Base-by-base conservation (phyloP, 2,797 vertebrate genomes). In the Rallus crepitans region DNA sequence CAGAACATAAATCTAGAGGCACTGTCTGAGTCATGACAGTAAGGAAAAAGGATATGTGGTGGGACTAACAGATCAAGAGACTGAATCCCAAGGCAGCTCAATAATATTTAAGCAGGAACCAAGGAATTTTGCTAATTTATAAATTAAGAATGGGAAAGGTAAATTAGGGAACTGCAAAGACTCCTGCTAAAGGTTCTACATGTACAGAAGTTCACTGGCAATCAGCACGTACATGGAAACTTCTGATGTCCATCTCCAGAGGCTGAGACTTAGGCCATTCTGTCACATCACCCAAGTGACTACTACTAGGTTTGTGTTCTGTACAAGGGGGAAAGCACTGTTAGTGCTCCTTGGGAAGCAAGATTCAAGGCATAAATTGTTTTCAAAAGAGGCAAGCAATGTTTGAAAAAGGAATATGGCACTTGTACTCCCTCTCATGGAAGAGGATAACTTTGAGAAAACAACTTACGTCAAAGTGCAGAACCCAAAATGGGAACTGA, bases 401-500 rank as follows among this genome's bases (percentile, higher is more conserved):
- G 27, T 24, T 79, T 76, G 37, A 52, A 88, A 82, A 82, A 56
- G 48, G 10, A 61, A 47, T 24, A 60, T 4, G 30, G 47, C 21
- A 65, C 48, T 81, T 73, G 48, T 6, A 73, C 30, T 56, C 8
- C 17, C 11, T 55, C 31, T 64, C 61, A 87, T 1, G 20, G 88
- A 66, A 78, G 35, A 39, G 59, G 6, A 40, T 24, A 39, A 45
- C 53, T 87, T 80, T 48, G 61, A 95, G 64, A 95, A 95, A 91
- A 60, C 27, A 3, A 73, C 64, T 59, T 78, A 92, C 84, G 94
- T 91, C 55, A 18, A 84, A 82, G 55, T 33, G 21, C 50, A 89
- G 75, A 94, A 87, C 53, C 69, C 82, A 63, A 81, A 76, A 89
- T 61, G 39, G 82, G 37, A 81, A 56, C 68, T 15, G 80, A 97